Evolutionary conservation across 2,113 vertebrate genomes (phyloP), one percentile per base, ranked within the genome.

Genomic region (Phodopus roborovskii): DNA sequence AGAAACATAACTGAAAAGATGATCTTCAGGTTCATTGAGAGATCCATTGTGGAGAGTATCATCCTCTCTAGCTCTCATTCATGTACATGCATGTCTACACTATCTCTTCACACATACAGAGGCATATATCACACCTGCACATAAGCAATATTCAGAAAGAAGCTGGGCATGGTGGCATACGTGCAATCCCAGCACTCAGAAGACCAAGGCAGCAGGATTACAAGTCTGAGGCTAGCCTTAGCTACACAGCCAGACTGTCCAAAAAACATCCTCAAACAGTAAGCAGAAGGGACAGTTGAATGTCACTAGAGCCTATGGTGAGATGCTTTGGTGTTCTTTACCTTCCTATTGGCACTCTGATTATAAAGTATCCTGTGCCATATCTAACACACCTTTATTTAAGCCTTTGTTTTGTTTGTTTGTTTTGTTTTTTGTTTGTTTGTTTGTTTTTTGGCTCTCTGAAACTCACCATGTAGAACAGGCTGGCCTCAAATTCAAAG

Each of bases 341-440:
- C 10, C 30, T 92, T 94, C 83, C 95, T 90, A 84, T 36, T 92
- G n/a, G 19, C 48, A n/a, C 7, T 74, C 60, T 62, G 22, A 50
- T 96, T 89, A 48, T 90, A 92, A 93, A 90, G 17, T 84, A 15
- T 56, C 82, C 85, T 82, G 50, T 68, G n/a, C 62, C 10, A 11
- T 93, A 48, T 93, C 68, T 93, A 68, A 87, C 79, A 24, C 73
- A 66, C 48, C 83, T 96, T 94, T 87, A 90, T 94, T 90, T 93
- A 95, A 92, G 64, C 62, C 36, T 28, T 75, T 75, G 39, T 39
- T 4, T 24, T 12, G 42, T 74, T 45, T 75, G n/a, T n/a, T 45
- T 45, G 45, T 45, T 24, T 73, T 70, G 28, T n/a, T 75, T 39
- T 22, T 71, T 71, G 15, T 13, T 30, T 48, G n/a, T n/a, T n/a